Percentiles rank a stretch among this genome's conserved stretches.
Evolutionary conservation across 2,797 vertebrate species (phyloP).

Genomic region (Orestias chungarensis): DNA sequence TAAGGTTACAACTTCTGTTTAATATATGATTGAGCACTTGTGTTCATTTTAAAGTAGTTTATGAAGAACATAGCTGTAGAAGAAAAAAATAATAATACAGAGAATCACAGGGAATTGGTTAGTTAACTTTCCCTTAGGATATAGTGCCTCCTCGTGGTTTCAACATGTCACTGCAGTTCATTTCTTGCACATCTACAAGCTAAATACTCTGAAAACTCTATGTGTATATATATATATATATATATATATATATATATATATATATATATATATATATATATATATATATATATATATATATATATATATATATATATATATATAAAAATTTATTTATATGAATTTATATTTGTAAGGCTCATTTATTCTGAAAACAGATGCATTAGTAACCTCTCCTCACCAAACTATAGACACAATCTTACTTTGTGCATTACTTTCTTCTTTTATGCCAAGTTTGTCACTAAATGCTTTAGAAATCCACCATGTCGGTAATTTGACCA

Average conservation of each 20-base stretch:
- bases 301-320: too few species aligned
- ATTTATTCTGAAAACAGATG: background rate
- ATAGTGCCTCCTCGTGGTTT: slow-evolving; percentile 63
- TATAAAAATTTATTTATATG: too few species aligned
- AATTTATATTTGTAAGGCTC: too few species aligned
- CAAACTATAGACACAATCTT: background rate
- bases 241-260: too few species aligned
- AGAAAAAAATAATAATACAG: background rate
- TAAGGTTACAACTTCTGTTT: background rate
- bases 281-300: background rate
- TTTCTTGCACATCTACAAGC: background rate
- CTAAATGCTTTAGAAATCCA: background rate
- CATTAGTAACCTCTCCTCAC: background rate
- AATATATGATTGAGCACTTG: too few species aligned
- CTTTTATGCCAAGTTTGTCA: background rate
- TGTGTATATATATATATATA: too few species aligned
- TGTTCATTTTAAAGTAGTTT: background rate
- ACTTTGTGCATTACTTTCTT: background rate
- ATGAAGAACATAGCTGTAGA: background rate
- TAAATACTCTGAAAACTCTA: too few species aligned
- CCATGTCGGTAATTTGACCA: background rate
- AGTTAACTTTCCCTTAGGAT: background rate
- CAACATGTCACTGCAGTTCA: slow-evolving; percentile 26
- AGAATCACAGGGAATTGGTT: background rate
- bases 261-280: too few species aligned